Evolutionary conservation across 2,888 invertebrate genomes (phyloP).

Genomic region (Mythimna ferrago): DNA sequence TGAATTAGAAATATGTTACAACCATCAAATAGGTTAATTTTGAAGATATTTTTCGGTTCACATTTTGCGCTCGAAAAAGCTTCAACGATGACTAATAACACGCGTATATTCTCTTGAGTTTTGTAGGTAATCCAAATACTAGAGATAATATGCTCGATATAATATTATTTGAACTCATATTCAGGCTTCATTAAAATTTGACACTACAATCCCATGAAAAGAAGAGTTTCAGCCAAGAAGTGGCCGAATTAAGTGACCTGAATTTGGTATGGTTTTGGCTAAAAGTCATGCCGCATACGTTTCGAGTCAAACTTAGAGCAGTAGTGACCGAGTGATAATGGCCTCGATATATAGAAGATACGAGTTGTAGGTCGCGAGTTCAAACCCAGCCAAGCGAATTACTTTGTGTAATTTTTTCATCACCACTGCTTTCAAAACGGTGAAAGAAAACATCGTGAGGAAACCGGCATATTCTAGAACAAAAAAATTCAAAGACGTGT

Average conservation of each 20-base stretch:
- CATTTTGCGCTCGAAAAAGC: background rate
- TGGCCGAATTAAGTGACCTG: background rate
- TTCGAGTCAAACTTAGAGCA: too few relatives aligned
- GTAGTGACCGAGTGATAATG: too few relatives aligned
- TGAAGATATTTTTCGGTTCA: background rate
- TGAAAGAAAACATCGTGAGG: too few relatives aligned
- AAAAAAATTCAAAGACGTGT: too few relatives aligned
- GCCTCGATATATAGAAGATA: too few relatives aligned
- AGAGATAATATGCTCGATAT: background rate
- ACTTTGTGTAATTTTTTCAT: too few relatives aligned
- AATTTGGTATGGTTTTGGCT: background rate
- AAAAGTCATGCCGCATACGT: background rate
- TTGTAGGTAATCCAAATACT: background rate
- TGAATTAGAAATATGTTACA: conserved; percentile 10
- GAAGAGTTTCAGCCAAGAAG: too few relatives aligned
- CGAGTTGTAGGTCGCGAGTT: too few relatives aligned
- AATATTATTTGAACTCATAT: background rate
- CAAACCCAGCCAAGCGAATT: too few relatives aligned
- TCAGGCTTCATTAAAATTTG: background rate
- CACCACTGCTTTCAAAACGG: too few relatives aligned
- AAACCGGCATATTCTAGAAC: too few relatives aligned
- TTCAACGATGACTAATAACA: background rate
- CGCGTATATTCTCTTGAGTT: background rate
- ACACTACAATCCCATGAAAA: too few relatives aligned
- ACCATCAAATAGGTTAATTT: background rate